These are phyloP conservation scores for Sinocyclocheilus maitianheensis DNA, from an alignment of 2,113 vertebrate species.

Conservation along the genomic window DNA sequence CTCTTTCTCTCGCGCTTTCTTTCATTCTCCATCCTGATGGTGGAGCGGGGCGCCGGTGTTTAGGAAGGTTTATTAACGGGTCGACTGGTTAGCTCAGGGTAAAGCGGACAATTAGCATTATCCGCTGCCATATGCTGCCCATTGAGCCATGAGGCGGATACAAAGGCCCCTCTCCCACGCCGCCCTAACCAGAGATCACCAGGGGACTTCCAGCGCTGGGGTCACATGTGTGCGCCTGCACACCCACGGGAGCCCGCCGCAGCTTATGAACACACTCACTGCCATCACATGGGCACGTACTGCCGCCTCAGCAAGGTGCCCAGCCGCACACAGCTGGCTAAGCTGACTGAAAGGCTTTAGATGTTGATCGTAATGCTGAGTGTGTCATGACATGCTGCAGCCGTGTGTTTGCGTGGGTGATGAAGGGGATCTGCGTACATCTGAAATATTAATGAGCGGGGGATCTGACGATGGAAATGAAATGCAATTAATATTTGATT, in stretches of 20 bases:
- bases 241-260: conserved; percentile 26
- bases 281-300: conserved; percentile 61
- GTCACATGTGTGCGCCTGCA: conserved; percentile 53
- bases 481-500: conserved; percentile 3
- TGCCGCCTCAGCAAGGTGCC: conserved; percentile 67
- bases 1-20: conserved; percentile 25
- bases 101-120: conserved; percentile 83
- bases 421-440: conserved; percentile 7
- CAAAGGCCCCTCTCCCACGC: conserved; percentile 67
- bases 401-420: conserved; percentile 11
- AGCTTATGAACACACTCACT: conserved; percentile 58
- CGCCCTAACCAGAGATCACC: conserved; percentile 78
- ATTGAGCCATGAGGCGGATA: conserved; percentile 70
- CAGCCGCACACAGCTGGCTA: conserved; percentile 54
- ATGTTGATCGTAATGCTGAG: conserved; percentile 53
- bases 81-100: conserved; percentile 75
- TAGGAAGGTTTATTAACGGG: conserved; percentile 76
- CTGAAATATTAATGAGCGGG: background rate
- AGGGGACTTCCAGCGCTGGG: conserved; percentile 70
- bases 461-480: background rate
- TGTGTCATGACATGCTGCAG: conserved; percentile 31
- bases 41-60: conserved; percentile 61
- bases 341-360: conserved; percentile 58
- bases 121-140: conserved; percentile 81
- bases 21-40: conserved; percentile 45